Conservation (phyloP, 2,113 vertebrate species). For the Aramus guarauna region DNA sequence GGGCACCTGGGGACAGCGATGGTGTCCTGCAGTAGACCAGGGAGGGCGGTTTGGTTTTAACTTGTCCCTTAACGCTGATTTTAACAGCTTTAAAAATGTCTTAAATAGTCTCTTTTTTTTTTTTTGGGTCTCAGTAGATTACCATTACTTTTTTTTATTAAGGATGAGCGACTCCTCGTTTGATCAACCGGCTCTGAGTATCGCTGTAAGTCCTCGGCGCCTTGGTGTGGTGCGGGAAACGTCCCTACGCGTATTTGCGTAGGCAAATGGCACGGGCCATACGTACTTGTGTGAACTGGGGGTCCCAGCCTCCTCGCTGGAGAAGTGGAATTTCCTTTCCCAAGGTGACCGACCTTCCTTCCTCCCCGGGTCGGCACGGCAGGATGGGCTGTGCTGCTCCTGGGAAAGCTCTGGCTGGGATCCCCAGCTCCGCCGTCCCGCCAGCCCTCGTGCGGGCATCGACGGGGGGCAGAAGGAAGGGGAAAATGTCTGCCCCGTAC, state of each 20-base stretch:
- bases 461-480: not conserved
- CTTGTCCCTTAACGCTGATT: not conserved
- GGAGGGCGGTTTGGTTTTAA: not conserved
- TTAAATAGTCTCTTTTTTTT: not conserved
- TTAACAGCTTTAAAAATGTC: not conserved
- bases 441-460: not conserved
- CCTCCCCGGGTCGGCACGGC: accelerated
- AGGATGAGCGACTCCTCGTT: not conserved
- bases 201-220: not conserved
- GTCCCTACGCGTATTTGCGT: not conserved
- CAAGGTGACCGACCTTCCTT: not conserved
- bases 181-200: not conserved
- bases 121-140: not conserved
- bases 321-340: not conserved
- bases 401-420: not conserved
- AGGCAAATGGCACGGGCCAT: accelerated
- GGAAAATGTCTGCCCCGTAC: not conserved
- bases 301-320: not conserved
- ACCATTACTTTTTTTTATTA: not conserved
- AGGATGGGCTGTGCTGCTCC: not conserved
- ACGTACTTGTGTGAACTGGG: not conserved
- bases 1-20: not conserved
- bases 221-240: not conserved
- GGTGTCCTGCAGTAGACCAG: not conserved
- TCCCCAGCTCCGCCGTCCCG: accelerated